These are phyloP conservation scores for Rhinopomastus cyanomelas DNA, from an alignment of 2,113 vertebrate species.

Conservation along the genomic window DNA sequence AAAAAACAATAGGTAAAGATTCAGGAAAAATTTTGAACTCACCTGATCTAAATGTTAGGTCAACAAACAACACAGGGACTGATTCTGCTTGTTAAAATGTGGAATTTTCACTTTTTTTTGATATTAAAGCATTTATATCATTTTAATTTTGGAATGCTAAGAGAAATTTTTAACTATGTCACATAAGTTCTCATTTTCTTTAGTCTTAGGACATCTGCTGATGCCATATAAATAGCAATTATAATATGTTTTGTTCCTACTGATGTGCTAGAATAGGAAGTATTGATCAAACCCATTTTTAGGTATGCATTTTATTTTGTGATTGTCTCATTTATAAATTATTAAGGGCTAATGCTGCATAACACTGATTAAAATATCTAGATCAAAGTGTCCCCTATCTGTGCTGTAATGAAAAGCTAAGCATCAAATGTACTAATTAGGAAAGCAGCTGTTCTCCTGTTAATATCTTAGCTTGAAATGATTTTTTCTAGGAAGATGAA, in stretches of 20 bases:
- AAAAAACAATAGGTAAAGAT: background rate
- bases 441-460: slow-evolving; percentile 22
- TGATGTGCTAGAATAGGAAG: background rate
- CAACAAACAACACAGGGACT: background rate
- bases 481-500: slow-evolving; percentile 2
- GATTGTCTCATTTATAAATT: background rate
- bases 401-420: slow-evolving; percentile 10
- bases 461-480: slow-evolving; percentile 34
- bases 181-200: background rate
- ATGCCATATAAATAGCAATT: background rate
- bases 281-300: background rate
- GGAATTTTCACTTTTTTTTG: background rate
- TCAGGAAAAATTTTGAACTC: background rate
- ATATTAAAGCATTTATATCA: background rate
- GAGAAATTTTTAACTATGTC: background rate
- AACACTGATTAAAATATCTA: background rate
- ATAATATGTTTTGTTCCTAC: background rate
- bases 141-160: background rate
- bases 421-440: slow-evolving; percentile 30
- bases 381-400: slow-evolving; percentile 8
- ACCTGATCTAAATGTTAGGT: background rate
- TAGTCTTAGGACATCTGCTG: background rate
- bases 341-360: background rate
- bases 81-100: background rate
- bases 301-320: background rate